Conservation (phyloP, 2,113 vertebrate species). For the Daboia siamensis region DNA sequence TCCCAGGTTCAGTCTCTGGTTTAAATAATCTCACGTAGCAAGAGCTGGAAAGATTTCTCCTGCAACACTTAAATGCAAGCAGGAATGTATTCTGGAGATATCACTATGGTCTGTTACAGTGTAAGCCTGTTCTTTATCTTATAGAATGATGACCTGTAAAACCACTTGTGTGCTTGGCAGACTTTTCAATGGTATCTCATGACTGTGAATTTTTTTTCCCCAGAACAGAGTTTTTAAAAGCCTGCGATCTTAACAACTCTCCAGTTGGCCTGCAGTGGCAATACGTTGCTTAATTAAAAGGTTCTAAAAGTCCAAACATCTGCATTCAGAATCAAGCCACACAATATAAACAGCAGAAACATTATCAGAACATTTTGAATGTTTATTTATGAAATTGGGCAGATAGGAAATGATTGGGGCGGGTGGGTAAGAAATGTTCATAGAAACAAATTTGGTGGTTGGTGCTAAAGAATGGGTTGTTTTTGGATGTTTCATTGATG, state of each 20-base stretch:
- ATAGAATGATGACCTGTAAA: not conserved
- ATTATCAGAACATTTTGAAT: not conserved
- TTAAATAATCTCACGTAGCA: not conserved
- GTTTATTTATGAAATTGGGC: not conserved
- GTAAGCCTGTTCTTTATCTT: not conserved
- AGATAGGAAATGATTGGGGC: not conserved
- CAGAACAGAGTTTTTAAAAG: not conserved
- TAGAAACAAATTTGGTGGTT: not conserved
- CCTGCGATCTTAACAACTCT: not conserved
- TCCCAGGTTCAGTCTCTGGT: not conserved
- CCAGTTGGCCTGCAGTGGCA: not conserved
- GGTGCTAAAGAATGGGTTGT: not conserved
- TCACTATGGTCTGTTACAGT: not conserved
- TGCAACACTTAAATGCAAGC: not conserved
- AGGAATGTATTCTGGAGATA: not conserved
- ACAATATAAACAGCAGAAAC: not conserved
- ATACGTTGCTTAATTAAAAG: not conserved
- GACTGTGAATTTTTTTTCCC: not conserved
- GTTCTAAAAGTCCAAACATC: not conserved
- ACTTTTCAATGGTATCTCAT: conserved; percentile 49
- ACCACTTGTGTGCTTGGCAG: conserved; percentile 19
- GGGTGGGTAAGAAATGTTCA: not conserved
- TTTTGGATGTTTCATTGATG: not conserved
- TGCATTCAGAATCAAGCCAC: not conserved
- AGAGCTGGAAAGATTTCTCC: not conserved